A percentile compares a stretch with the other conserved stretches of the same genome.
Conservation (phyloP, 2,797 vertebrate genomes). For the Rousettus madagascariensis region DNA sequence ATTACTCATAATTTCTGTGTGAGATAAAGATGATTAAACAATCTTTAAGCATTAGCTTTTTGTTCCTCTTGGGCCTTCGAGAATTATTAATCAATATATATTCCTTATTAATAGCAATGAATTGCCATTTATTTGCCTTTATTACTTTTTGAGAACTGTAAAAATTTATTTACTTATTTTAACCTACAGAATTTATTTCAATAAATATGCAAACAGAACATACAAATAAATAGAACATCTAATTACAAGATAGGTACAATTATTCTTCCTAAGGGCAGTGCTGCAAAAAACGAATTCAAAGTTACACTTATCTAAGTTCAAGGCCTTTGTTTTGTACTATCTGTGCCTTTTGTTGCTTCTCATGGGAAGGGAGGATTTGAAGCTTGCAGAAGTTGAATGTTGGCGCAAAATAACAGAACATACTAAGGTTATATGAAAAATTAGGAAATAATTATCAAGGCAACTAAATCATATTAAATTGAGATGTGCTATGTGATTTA, state of each 20-base stretch:
- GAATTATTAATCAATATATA: neutral
- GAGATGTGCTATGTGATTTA: neutral
- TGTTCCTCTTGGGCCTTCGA: neutral
- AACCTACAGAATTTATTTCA: neutral
- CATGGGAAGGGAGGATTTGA: neutral
- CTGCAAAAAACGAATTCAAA: neutral
- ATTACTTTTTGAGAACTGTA: neutral
- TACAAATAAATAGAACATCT: neutral
- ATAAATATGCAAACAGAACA: neutral
- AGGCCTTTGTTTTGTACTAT: neutral
- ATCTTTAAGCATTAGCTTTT: neutral
- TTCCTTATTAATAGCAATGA: neutral
- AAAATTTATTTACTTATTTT: neutral
- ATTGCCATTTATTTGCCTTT: neutral
- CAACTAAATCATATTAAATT: neutral
- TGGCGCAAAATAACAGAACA: neutral
- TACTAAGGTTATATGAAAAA: conserved; percentile 26
- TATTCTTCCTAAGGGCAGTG: neutral
- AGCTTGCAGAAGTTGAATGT: neutral
- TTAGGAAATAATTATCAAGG: neutral
- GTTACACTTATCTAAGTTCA: neutral
- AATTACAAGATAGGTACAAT: neutral
- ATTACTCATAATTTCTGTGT: neutral
- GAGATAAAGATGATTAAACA: neutral
- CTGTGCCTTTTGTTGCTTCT: neutral